Conservation (phyloP, 2,113 vertebrate species). For the Sander lucioperca region DNA sequence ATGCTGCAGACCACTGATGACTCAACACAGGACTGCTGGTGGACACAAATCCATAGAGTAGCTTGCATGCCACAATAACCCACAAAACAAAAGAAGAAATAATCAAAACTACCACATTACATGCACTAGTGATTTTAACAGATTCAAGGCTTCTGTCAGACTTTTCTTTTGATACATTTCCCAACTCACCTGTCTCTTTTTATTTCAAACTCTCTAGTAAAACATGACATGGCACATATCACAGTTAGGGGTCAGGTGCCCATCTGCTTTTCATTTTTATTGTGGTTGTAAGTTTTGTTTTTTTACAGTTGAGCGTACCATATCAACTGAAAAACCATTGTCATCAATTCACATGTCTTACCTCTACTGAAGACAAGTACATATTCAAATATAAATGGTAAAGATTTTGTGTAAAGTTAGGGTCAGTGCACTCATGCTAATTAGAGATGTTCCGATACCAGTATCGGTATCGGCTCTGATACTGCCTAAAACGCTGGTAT, state of each 20-base stretch:
- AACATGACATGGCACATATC: slow-evolving; percentile 11
- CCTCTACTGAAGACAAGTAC: background rate
- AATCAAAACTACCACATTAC: background rate
- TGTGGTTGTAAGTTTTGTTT: background rate
- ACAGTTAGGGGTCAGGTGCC: background rate
- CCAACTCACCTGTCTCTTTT: slow-evolving; percentile 2
- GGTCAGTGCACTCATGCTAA: background rate
- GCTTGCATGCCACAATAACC: background rate
- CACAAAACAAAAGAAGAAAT: slow-evolving; percentile 7
- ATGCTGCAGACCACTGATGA: slow-evolving; percentile 41
- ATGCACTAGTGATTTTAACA: slow-evolving; percentile 10
- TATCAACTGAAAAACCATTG: background rate
- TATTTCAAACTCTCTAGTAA: slow-evolving; percentile 1
- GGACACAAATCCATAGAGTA: slow-evolving; percentile 30
- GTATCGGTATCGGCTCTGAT: too few species aligned
- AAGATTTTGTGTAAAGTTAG: background rate
- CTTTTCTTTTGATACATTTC: background rate
- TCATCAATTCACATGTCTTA: background rate
- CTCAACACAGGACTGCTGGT: slow-evolving; percentile 35
- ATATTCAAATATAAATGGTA: background rate
- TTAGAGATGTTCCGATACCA: too few species aligned
- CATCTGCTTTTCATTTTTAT: slow-evolving; percentile 1
- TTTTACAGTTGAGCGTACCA: background rate
- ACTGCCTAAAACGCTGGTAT: too few species aligned
- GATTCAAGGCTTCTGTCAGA: background rate